Conservation (phyloP, 2,888 invertebrate species). For the Eupeodes luniger region DNA sequence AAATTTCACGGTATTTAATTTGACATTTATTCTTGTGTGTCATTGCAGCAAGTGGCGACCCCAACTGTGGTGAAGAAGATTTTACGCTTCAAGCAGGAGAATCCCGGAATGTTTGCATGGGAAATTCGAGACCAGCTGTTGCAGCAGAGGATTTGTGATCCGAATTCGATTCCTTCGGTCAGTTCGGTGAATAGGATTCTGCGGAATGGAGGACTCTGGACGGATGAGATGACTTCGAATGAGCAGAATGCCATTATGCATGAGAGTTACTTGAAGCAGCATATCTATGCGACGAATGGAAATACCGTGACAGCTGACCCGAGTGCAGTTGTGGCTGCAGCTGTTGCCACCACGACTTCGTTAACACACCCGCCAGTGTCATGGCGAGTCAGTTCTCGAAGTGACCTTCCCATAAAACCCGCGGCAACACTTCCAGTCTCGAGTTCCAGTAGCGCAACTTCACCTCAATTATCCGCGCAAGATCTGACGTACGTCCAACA, state of each 20-base stretch:
- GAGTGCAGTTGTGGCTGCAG: conserved; percentile 55
- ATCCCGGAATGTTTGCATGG: conserved; percentile 98
- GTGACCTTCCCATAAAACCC: conserved; percentile 81
- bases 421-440: conserved; percentile 80
- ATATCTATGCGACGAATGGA: conserved; percentile 78
- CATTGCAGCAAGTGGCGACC: conserved; percentile 96
- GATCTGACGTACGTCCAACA: conserved; percentile 81
- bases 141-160: conserved; percentile 95
- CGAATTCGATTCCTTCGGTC: conserved; percentile 95
- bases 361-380: conserved; percentile 72
- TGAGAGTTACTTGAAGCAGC: conserved; percentile 82
- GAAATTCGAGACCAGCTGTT: conserved; percentile 96
- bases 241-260: conserved; percentile 81
- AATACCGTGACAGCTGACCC: conserved; percentile 61
- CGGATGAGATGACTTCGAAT: conserved; percentile 86
- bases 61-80: conserved; percentile 98
- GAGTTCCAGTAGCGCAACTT: conserved; percentile 33
- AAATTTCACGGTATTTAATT: conserved; percentile 83
- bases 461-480: conserved; percentile 73
- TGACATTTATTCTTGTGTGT: conserved; percentile 74
- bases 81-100: conserved; percentile 95
- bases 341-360: conserved; percentile 74
- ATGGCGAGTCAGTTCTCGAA: conserved; percentile 70
- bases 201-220: conserved; percentile 93
- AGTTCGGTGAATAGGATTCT: conserved; percentile 97